These are phyloP conservation scores for Lasioglossum villosulum DNA, from an alignment of 2,888 invertebrate genomes.

Conservation along the genomic window DNA sequence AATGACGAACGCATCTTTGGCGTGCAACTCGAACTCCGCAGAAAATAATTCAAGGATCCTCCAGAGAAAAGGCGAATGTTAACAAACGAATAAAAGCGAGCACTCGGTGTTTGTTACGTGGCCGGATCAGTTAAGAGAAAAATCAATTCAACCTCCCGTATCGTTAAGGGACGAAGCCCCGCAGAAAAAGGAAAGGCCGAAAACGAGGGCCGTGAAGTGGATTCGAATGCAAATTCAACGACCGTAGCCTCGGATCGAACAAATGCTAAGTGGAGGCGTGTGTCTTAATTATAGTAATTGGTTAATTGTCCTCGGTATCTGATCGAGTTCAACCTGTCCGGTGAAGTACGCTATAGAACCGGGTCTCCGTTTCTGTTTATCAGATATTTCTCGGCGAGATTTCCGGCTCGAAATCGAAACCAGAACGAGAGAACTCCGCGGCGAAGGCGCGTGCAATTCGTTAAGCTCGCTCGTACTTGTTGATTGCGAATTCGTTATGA, in stretches of 20 bases:
- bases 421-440: slow-evolving; percentile 3
- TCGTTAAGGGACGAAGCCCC: slow-evolving; percentile 73
- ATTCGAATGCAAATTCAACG: slow-evolving; percentile 79
- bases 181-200: slow-evolving; percentile 57
- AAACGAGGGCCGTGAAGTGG: slow-evolving; percentile 53
- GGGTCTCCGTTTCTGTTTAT: slow-evolving; percentile 22
- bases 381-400: slow-evolving; percentile 33
- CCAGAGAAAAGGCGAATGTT: neutral
- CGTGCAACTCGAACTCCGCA: neutral
- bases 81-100: slow-evolving; percentile 33
- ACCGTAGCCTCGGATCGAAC: slow-evolving; percentile 71
- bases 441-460: slow-evolving; percentile 47
- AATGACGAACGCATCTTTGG: neutral
- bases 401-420: neutral
- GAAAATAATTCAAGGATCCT: neutral
- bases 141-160: slow-evolving; percentile 71
- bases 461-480: slow-evolving; percentile 62
- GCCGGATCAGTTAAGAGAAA: slow-evolving; percentile 67
- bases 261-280: slow-evolving; percentile 78
- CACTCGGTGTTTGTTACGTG: slow-evolving; percentile 43
- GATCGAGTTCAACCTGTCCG: slow-evolving; percentile 65
- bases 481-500: slow-evolving; percentile 64
- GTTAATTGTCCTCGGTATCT: slow-evolving; percentile 80
- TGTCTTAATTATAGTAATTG: slow-evolving; percentile 82
- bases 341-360: neutral